phyloP scores from a whole-genome alignment of 1,140 invertebrate species.

The Listronotus oregonensis region DNA sequence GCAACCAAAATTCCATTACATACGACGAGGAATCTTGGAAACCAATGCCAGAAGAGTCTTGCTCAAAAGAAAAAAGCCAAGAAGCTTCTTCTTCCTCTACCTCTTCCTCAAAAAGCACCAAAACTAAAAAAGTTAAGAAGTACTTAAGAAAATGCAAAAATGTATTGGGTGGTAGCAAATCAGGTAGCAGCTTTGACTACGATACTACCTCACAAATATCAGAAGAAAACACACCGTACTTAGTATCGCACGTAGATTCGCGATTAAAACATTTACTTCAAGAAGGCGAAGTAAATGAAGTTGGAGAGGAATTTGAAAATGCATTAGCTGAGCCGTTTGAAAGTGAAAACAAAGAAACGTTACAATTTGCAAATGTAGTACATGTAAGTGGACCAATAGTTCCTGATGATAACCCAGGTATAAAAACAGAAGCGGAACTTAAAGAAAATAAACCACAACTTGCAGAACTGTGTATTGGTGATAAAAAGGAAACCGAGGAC shows the following conservation, averaged over 20 bases:
- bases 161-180: conserved; percentile 51
- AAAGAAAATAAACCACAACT: conserved; percentile 8
- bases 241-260: conserved; percentile 42
- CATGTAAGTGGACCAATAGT: conserved; percentile 36
- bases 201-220: conserved; percentile 35
- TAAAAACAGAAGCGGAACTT: background rate
- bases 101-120: conserved; percentile 53
- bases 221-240: background rate
- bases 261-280: conserved; percentile 38
- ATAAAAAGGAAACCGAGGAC: background rate
- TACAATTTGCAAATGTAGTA: conserved; percentile 46
- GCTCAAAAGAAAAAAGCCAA: conserved; percentile 34
- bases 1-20: conserved; percentile 45
- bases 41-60: conserved; percentile 39
- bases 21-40: conserved; percentile 55
- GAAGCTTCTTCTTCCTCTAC: conserved; percentile 22
- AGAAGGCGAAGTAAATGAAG: conserved; percentile 46
- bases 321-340: conserved; percentile 16
- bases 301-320: conserved; percentile 47
- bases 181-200: conserved; percentile 36
- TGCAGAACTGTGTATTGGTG: background rate
- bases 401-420: background rate
- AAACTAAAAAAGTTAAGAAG: conserved; percentile 59
- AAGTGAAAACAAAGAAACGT: conserved; percentile 15
- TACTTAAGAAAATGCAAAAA: conserved; percentile 61